Conservation (phyloP, 1,140 invertebrate species). For the Lepidurus packardi region DNA sequence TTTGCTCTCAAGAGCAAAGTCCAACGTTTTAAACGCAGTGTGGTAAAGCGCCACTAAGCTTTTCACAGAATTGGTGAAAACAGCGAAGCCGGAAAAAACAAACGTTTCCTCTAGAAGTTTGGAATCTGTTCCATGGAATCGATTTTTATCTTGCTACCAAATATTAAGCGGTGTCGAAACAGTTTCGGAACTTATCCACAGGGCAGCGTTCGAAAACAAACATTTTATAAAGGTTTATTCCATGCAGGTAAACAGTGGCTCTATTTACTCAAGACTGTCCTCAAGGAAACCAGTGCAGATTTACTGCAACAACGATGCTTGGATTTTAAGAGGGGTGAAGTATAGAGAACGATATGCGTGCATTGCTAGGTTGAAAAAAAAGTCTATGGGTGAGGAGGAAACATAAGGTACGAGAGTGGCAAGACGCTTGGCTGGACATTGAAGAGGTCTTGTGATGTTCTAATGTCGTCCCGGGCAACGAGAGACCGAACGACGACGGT, state of each 20-base stretch:
- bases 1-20: too few relatives aligned
- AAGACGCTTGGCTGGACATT: constrained; percentile 15
- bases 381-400: neutral
- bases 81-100: neutral
- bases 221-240: neutral
- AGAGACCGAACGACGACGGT: neutral
- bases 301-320: neutral
- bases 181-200: neutral
- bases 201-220: neutral
- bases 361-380: neutral
- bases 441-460: neutral
- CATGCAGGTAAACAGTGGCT: neutral
- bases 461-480: neutral
- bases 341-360: too few relatives aligned
- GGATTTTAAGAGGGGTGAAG: too few relatives aligned
- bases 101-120: neutral
- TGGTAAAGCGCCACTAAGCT: too few relatives aligned
- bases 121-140: neutral
- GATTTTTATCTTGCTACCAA: neutral
- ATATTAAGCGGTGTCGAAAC: neutral
- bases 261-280: neutral
- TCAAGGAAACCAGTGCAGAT: neutral
- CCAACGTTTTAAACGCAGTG: too few relatives aligned
- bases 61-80: too few relatives aligned
- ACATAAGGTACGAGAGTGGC: neutral